Evolutionary conservation across 2,113 vertebrate species (phyloP), one percentile per base, ranked within the genome.

Genomic region (Leptobrachium ailaonicum): DNA sequence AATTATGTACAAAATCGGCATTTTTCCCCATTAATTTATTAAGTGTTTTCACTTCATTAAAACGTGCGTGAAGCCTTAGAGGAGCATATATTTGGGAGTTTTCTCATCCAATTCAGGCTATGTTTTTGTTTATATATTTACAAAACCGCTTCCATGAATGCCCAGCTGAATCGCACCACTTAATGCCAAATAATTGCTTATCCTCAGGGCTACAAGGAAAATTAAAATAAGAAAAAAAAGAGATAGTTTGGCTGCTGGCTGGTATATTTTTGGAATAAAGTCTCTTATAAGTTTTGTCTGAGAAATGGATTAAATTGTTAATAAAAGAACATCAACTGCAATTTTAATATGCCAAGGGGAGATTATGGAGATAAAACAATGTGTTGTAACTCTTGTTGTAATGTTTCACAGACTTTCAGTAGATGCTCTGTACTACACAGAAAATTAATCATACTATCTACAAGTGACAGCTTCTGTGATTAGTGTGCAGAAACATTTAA

Each of bases 381-480:
- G n/a, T 75, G 70, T 47, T 81, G 5, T 6, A 70, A 82, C 70
- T 79, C 67, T 82, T 77, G 43, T 6, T 32, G 43, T 4, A 45
- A 58, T 73, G 42, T 75, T 6, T 43, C 13, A 66, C 1, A 32
- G 69, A 45, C 20, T 50, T 83, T 56, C 41, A 66, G 66, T 53
- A 83, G 45, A 67, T 66, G 13, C 58, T 4, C 50, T 43, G 41
- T 6, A 5, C 14, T 41, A 66, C 13, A 42, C 54, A 72, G 72
- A 68, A 85, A 86, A 83, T 87, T 72, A 85, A 86, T 83, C 53
- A 73, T 1, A 0, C 43, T 73, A 50, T 83, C 75, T 84, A 53
- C 0, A 3, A 44, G 13, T 86, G 84, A 79, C 0, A 0, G n/a
- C 71, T 80, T 47, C 66, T 11, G 58, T 83, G 77, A 82, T 86